Percentiles rank a stretch among this genome's conserved stretches.
phyloP scores from a whole-genome alignment of 2,888 invertebrate genomes.

The Osedax frankpressi region DNA sequence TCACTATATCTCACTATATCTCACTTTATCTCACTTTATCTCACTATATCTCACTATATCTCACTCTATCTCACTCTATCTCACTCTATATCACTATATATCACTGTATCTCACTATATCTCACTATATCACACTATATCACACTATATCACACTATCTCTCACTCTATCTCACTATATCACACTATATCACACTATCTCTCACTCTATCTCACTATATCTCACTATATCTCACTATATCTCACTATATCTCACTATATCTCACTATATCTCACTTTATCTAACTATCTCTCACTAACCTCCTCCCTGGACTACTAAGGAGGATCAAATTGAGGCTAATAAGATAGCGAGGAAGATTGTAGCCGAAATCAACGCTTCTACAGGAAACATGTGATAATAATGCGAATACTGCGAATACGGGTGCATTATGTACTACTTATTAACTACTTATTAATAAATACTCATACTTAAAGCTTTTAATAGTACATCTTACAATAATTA shows the following conservation, averaged over 20 bases:
- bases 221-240: neutral
- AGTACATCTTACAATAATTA: too few species aligned
- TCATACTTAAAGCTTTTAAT: too few species aligned
- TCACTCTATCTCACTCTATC: neutral
- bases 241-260: neutral
- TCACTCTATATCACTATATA: too few species aligned
- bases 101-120: neutral
- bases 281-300: neutral
- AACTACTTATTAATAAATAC: too few species aligned
- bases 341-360: neutral
- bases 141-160: too few species aligned
- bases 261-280: neutral
- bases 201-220: neutral
- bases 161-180: neutral
- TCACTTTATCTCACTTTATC: too few species aligned
- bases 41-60: neutral
- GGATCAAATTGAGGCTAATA: neutral
- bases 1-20: neutral
- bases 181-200: neutral
- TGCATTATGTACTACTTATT: too few species aligned
- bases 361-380: neutral
- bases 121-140: neutral
- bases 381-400: too few species aligned
- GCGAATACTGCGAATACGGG: too few species aligned
- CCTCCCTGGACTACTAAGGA: neutral